Evolutionary conservation across 2,888 invertebrate species (phyloP).

Genomic region (Ypsolopha sequella): DNA sequence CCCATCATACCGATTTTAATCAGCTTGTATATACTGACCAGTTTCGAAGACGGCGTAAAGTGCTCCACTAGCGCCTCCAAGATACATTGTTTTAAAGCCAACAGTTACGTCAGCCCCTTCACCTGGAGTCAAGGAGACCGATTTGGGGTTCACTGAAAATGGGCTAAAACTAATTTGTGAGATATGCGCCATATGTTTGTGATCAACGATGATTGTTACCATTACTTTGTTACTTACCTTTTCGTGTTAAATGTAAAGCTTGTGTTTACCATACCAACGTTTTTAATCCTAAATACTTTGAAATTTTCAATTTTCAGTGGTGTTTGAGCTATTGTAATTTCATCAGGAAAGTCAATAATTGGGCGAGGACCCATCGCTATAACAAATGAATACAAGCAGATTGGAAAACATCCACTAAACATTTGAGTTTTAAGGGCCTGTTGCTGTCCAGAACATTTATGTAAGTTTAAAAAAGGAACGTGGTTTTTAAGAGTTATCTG

Average conservation of each 20-base stretch:
- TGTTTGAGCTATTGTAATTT: slow-evolving; percentile 33
- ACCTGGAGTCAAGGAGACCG: slow-evolving; percentile 55
- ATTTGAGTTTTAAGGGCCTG: no score
- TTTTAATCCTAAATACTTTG: slow-evolving; percentile 27
- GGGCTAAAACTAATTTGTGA: slow-evolving; percentile 31
- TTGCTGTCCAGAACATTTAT: no score
- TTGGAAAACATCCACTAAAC: no score
- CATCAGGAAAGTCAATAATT: slow-evolving; percentile 48
- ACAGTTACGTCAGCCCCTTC: slow-evolving; percentile 60
- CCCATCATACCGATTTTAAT: no score
- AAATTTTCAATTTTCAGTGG: slow-evolving; percentile 46
- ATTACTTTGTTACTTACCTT: slow-evolving; percentile 27
- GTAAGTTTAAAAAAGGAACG: no score
- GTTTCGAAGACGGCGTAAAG: slow-evolving; percentile 44
- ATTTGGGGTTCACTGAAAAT: slow-evolving; percentile 64
- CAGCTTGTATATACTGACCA: slow-evolving; percentile 25
- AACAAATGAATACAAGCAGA: slow-evolving; percentile 11
- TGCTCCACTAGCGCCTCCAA: slow-evolving; percentile 44
- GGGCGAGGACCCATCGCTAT: slow-evolving; percentile 56
- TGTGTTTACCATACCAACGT: slow-evolving; percentile 36
- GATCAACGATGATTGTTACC: no score
- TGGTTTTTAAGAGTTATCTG: no score
- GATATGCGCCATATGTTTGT: neutral
- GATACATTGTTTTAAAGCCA: slow-evolving; percentile 56
- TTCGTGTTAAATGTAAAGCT: slow-evolving; percentile 40